Evolutionary conservation across 35 echinoderm and acorn worm species (phyloP), one percentile per base, ranked within the genome.

Genomic region (Stichopus chloronotus): DNA sequence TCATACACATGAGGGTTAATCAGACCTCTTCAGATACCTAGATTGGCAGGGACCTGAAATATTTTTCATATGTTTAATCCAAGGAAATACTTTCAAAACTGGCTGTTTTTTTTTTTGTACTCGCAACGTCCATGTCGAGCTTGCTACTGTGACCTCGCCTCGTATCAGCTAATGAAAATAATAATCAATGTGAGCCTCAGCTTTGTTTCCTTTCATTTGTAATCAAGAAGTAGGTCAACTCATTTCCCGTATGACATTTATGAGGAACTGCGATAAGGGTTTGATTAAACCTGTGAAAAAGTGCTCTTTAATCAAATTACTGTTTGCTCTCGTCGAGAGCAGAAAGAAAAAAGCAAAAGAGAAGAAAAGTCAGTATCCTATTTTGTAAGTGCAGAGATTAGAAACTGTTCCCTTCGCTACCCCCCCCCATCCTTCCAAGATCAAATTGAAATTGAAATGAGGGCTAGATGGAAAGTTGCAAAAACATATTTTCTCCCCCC

Each of bases 231-330:
- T 74, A 74, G 69, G 69, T 74, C 69, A 74, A 20, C 19, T 21
- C 7, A n/a, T 74, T 74, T 74, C 69, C 13, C n/a, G 17, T 7
- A 20, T 74, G 69, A 74, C 17, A n/a, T 74, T 74, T 74, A 19
- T 4, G 69, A 74, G 12, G 20, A 74, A 74, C 69, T n/a, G 19
- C 1, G 17, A 20, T n/a, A 6, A 74, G 69, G 22, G 69, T 74
- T 74, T 74, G 69, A 74, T 74, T 74, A 74, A 20, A 74, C 69
- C 22, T 74, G 17, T n/a, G 69, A 74, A 74, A 43, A 74, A 74
- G 69, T 74, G 69, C 69, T 74, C 69, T n/a, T 14, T 74, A 74
- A 74, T 74, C 69, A 74, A 74, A 74, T 74, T 74, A 74, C 22
- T 74, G 69, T 74, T 74, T 74, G 69, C 69, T 74, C 19, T 74